Evolutionary conservation across 2,888 invertebrate species (phyloP), one percentile per base, ranked within the genome.

Genomic region (Caenorhabditis virilis): DNA sequence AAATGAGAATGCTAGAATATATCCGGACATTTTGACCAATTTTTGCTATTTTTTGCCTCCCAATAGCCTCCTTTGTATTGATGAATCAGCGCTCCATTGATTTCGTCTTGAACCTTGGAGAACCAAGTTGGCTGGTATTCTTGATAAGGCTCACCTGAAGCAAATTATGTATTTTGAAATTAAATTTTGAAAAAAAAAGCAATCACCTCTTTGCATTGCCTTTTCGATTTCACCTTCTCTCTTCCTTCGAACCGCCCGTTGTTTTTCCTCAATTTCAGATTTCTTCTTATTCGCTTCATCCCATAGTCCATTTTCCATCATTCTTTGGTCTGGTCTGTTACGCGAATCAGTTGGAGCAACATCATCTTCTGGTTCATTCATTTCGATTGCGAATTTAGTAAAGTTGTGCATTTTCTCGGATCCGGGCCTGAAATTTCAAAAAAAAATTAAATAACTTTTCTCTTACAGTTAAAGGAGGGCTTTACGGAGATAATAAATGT

Each of bases 311-410:
- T 91, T 88, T 85, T 97, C 95, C 97, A 99, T 98, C 76, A 94
- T 88, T 50, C 97, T 89, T 86, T 98, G 98, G 88, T 98, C 98
- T 59, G 97, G 97, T 56, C 98, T 88, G 13, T 88, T 85, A 30
- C 95, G 89, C 51, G 91, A 90, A 87, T 99, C 98, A 0, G 97
- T 95, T 11, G 95, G 95, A 49, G 95, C 94, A 26, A 97, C 90
- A 65, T 89, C 91, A 5, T 89, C 89, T 85, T 98, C 98, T 43
- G 88, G 88, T 86, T 99, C 97, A 86, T 99, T 98, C 78, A 99
- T 87, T 86, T 98, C 95, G 83, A 94, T 91, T 53, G 98, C 95
- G 79, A 99, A 87, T 84, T 90, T 87, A 45, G 95, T 95, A 86
- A 97, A 97, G 86, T 91, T 90, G 87, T 99, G 98, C 88, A 90